Evolutionary conservation across 2,888 invertebrate genomes (phyloP).

Genomic region (Dorcus parallelipipedus): DNA sequence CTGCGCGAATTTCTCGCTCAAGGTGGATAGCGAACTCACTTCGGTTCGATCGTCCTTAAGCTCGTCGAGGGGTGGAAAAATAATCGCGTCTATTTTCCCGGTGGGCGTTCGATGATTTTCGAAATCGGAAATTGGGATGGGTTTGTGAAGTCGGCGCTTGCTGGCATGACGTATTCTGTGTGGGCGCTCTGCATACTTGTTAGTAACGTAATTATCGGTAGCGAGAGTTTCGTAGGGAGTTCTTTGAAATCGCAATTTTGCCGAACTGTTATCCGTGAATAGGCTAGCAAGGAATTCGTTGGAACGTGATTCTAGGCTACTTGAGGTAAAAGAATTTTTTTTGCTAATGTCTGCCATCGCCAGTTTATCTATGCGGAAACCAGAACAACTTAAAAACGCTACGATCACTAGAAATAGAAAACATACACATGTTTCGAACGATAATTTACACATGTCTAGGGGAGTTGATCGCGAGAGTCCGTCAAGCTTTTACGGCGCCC

Average conservation of each 20-base stretch:
- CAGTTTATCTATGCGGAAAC: constrained; percentile 49
- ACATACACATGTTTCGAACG: constrained; percentile 50
- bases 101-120: constrained; percentile 17
- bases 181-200: constrained; percentile 9
- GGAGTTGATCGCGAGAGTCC: constrained; percentile 26
- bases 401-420: constrained; percentile 48
- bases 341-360: constrained; percentile 42
- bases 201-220: constrained; percentile 9
- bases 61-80: constrained; percentile 12
- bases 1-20: constrained; percentile 23
- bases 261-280: not conserved
- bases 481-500: constrained; percentile 36
- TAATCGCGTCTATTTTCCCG: constrained; percentile 21
- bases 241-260: constrained; percentile 10
- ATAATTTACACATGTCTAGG: constrained; percentile 48
- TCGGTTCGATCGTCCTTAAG: constrained; percentile 9
- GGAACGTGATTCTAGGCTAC: constrained; percentile 32
- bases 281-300: constrained; percentile 21
- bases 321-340: constrained; percentile 36
- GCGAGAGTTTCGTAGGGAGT: constrained; percentile 7
- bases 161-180: constrained; percentile 33
- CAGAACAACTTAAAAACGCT: constrained; percentile 48
- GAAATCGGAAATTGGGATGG: constrained; percentile 23
- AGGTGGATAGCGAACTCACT: constrained; percentile 5
- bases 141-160: constrained; percentile 30